phyloP scores from a whole-genome alignment of 2,888 invertebrate genomes.

The Baccha elongata region DNA sequence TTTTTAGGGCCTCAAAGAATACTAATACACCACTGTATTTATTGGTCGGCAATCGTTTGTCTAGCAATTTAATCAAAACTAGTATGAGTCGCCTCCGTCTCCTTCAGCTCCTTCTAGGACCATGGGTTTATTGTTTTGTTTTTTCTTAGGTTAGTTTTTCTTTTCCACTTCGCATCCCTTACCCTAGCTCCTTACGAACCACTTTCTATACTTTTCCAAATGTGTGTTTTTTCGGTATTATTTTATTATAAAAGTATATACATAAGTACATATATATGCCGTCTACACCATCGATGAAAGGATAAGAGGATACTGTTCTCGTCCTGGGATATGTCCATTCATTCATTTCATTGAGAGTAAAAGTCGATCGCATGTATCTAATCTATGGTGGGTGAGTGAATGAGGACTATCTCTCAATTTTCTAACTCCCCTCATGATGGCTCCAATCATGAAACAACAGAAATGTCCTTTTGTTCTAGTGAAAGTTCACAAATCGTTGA shows the following conservation, averaged over 20 bases:
- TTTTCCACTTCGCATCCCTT: not conserved
- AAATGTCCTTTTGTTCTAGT: slow-evolving; percentile 28
- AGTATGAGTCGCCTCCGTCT: slow-evolving; percentile 46
- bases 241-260: not conserved
- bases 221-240: not conserved
- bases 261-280: not conserved
- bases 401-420: slow-evolving; percentile 48
- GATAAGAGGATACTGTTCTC: slow-evolving; percentile 28
- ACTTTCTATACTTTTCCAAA: not conserved
- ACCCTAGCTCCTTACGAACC: not conserved
- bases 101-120: not conserved
- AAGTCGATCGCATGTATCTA: slow-evolving; percentile 37
- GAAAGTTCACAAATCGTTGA: slow-evolving; percentile 68
- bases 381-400: not conserved
- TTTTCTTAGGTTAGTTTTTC: not conserved
- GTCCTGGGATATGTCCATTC: slow-evolving; percentile 37
- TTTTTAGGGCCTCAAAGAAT: not conserved
- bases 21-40: not conserved
- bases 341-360: slow-evolving; percentile 53
- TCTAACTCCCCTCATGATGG: slow-evolving; percentile 14
- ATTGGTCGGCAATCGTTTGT: slow-evolving; percentile 32
- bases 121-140: not conserved
- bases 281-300: slow-evolving; percentile 39
- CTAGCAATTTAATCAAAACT: slow-evolving; percentile 66
- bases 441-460: slow-evolving; percentile 11